Conservation (phyloP, 92 coral and sea anemone species). For the Epizoanthus scotinus region DNA sequence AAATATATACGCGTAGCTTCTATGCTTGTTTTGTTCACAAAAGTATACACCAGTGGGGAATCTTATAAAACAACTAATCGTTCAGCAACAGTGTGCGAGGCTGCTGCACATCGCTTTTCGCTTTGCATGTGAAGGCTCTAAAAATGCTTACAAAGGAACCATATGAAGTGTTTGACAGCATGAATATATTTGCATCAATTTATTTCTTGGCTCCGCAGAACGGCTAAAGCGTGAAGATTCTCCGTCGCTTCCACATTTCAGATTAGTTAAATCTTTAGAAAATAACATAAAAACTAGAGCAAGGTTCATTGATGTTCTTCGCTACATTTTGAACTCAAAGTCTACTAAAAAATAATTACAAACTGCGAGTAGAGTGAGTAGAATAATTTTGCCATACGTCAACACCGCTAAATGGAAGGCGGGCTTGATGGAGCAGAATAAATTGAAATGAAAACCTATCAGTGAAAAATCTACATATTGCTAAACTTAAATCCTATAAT, state of each 20-base stretch:
- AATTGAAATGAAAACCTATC: not conserved
- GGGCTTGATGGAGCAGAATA: not conserved
- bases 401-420: not conserved
- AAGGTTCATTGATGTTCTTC: not conserved
- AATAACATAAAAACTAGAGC: not conserved
- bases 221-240: not conserved
- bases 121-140: not conserved
- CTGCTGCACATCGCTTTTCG: not conserved
- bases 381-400: too few species aligned
- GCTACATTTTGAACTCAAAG: too few species aligned
- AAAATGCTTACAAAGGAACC: not conserved
- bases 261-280: not conserved
- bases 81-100: not conserved
- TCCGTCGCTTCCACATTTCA: not conserved
- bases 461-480: conserved; percentile 1
- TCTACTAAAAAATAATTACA: not conserved
- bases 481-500: not conserved
- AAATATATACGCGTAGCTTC: not conserved
- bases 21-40: not conserved
- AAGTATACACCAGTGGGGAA: not conserved
- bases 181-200: conserved; percentile 19
- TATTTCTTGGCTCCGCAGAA: not conserved
- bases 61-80: not conserved
- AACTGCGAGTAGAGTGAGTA: not conserved
- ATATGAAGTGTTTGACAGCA: conserved; percentile 21